A percentile compares a stretch with the other conserved stretches of the same genome.
phyloP scores from a whole-genome alignment of 2,113 vertebrate genomes.

The Tachysurus vachellii region DNA sequence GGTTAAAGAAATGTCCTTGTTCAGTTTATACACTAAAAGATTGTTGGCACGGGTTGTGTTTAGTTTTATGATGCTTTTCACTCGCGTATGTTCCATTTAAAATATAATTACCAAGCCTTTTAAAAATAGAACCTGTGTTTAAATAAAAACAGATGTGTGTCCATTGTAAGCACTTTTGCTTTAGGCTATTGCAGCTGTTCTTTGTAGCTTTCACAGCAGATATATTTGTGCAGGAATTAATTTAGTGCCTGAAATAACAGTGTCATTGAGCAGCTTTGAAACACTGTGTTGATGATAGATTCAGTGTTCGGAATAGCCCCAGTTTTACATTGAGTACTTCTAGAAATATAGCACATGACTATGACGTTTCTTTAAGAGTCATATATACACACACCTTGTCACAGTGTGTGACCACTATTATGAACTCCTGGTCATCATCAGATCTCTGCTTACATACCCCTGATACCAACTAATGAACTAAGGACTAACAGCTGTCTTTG shows the following conservation, averaged over 20 bases:
- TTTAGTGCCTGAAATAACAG: neutral
- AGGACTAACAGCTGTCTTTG: neutral
- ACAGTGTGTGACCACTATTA: neutral
- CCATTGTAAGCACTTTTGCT: neutral
- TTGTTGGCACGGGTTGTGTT: neutral
- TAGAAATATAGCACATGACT: neutral
- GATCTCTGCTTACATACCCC: neutral
- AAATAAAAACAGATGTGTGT: neutral
- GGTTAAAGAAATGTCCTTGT: neutral
- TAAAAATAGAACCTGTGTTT: neutral
- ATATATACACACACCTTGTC: neutral
- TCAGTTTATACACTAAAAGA: neutral
- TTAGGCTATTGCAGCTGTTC: neutral
- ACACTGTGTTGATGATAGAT: neutral
- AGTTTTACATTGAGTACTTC: neutral
- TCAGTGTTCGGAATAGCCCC: neutral
- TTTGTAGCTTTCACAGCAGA: neutral
- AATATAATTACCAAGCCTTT: neutral
- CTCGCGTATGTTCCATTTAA: neutral
- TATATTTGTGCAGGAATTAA: neutral
- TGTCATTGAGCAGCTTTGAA: neutral
- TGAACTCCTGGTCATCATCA: neutral
- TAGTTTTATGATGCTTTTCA: neutral
- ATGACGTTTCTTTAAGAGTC: too few relatives aligned
- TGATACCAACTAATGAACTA: neutral